These are phyloP conservation scores for Nephrotoma guestfalica DNA, from an alignment of 2,888 invertebrate genomes.

Conservation along the genomic window DNA sequence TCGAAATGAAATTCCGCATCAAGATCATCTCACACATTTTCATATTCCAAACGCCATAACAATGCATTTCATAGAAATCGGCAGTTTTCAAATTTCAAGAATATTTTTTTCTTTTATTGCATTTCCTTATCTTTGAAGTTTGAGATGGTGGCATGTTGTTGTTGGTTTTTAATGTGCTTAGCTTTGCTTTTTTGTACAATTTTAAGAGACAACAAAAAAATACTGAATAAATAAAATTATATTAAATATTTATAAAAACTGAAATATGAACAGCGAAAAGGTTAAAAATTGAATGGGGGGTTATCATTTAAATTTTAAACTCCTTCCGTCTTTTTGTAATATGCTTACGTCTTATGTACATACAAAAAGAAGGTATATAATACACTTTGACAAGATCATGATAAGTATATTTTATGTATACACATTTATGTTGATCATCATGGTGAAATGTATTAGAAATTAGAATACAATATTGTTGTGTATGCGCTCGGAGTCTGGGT, in stretches of 20 bases:
- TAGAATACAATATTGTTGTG: neutral
- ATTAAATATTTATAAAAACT: neutral
- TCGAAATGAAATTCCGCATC: neutral
- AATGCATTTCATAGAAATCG: neutral
- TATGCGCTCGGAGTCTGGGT: neutral
- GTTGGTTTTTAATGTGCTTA: neutral
- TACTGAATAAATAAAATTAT: neutral
- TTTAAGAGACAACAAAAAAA: neutral
- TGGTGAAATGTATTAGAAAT: neutral
- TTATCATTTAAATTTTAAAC: neutral
- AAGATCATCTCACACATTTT: neutral
- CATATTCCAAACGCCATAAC: neutral
- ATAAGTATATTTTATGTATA: neutral
- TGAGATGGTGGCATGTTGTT: neutral
- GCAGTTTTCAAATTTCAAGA: neutral
- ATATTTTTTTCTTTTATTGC: neutral
- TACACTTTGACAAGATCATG: neutral
- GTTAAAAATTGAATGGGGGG: neutral
- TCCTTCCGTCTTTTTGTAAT: neutral
- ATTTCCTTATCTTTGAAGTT: neutral
- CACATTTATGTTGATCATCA: neutral
- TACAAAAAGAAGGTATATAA: neutral
- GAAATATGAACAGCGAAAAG: neutral
- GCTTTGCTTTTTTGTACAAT: neutral
- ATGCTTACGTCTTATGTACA: neutral